Conservation (phyloP, 2,797 vertebrate genomes). For the Nyctalus aviator region DNA sequence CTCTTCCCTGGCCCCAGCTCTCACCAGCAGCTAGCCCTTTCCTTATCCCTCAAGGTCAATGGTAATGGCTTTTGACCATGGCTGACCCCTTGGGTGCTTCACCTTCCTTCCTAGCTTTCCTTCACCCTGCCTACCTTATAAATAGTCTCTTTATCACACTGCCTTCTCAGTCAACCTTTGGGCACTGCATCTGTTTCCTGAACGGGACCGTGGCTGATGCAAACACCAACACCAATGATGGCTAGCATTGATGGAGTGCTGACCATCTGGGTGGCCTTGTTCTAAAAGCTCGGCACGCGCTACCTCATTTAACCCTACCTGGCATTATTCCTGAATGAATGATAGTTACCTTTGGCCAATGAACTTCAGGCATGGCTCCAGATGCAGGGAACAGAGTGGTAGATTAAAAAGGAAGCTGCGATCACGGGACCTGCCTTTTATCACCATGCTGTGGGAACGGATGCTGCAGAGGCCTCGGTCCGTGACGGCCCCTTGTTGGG, state of each 20-base stretch:
- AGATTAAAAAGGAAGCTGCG: not conserved
- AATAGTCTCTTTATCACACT: not conserved
- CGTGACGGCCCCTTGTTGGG: not conserved
- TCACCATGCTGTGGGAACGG: fast-evolving
- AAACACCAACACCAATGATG: not conserved
- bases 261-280: fast-evolving
- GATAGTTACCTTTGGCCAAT: not conserved
- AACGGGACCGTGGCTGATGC: not conserved
- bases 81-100: not conserved
- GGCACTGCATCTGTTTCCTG: not conserved
- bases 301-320: not conserved
- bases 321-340: not conserved
- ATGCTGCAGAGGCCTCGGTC: not conserved
- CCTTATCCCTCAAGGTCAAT: not conserved
- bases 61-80: not conserved
- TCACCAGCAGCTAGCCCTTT: not conserved
- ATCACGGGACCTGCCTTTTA: not conserved
- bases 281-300: not conserved
- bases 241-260: not conserved
- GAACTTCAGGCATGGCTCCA: not conserved
- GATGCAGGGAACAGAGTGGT: not conserved
- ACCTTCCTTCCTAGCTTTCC: not conserved
- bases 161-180: not conserved
- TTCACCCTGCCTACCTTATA: not conserved
- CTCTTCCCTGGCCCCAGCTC: not conserved